These are phyloP conservation scores for Eulemur rufifrons DNA, from an alignment of 2,113 vertebrate genomes.

Conservation along the genomic window DNA sequence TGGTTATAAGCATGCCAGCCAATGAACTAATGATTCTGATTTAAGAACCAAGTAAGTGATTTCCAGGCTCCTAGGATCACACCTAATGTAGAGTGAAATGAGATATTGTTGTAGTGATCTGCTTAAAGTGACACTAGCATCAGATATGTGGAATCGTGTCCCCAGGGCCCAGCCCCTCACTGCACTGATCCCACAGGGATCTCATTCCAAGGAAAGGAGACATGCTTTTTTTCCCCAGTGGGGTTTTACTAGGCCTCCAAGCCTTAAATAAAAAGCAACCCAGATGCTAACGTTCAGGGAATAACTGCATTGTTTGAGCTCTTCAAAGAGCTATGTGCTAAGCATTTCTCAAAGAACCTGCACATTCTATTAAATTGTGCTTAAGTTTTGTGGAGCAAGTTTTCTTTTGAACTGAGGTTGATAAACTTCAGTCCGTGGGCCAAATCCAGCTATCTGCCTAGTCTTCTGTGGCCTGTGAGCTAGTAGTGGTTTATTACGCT, in stretches of 20 bases:
- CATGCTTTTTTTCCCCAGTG: neutral
- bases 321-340: neutral
- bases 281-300: neutral
- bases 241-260: neutral
- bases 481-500: slow-evolving; percentile 27
- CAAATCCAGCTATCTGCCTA: neutral
- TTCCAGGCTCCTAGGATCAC: neutral
- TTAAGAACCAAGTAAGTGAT: neutral
- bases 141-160: neutral
- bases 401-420: neutral
- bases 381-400: slow-evolving; percentile 17
- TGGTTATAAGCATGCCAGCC: neutral
- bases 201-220: neutral
- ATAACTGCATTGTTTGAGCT: neutral
- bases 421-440: neutral
- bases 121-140: neutral
- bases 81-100: neutral
- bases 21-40: neutral
- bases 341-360: neutral
- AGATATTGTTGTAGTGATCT: neutral
- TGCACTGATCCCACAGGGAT: neutral
- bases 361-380: neutral
- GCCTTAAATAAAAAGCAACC: neutral
- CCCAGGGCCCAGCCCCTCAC: neutral
- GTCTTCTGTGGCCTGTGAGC: neutral